These are phyloP conservation scores for Embidobia sp. DNA, from an alignment of 2,888 invertebrate species.

Conservation along the genomic window DNA sequence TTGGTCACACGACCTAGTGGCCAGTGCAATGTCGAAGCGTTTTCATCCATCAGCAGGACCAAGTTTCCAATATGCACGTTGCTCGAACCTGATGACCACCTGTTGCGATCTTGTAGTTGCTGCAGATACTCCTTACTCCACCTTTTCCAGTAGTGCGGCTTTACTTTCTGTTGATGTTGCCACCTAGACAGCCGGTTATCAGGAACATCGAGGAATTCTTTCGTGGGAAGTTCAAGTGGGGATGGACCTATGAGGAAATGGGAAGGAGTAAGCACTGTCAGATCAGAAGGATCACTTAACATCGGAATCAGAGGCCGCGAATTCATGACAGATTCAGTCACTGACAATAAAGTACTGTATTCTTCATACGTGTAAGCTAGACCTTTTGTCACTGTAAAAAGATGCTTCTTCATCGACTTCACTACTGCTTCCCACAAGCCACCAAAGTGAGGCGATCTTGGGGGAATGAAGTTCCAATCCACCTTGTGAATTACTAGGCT, in stretches of 20 bases:
- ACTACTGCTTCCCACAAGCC: constrained; percentile 24
- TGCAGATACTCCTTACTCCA: constrained; percentile 14
- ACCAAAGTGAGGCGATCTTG: constrained; percentile 4
- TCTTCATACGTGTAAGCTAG: constrained; percentile 33
- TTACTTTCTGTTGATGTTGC: constrained; percentile 1
- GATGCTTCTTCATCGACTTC: constrained; percentile 9
- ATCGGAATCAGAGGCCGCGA: constrained; percentile 57
- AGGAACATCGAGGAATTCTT: background rate
- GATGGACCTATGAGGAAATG: constrained; percentile 67
- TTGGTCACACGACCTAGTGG: background rate
- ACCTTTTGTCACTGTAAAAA: constrained; percentile 54
- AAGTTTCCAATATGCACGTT: background rate
- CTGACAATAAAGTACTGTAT: constrained; percentile 24
- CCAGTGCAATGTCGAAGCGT: background rate
- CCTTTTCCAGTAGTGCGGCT: constrained; percentile 8
- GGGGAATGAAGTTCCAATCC: constrained; percentile 15
- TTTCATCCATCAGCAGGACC: background rate
- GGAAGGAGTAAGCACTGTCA: constrained; percentile 64
- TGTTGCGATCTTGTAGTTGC: constrained; percentile 10
- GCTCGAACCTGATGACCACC: background rate
- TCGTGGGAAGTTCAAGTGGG: background rate
- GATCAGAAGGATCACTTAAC: constrained; percentile 48
- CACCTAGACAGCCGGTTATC: background rate
- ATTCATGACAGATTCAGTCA: constrained; percentile 64
- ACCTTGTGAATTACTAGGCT: constrained; percentile 16